Evolutionary conservation across 2,888 invertebrate species (phyloP).

Genomic region (Mechanitis mazaeus): DNA sequence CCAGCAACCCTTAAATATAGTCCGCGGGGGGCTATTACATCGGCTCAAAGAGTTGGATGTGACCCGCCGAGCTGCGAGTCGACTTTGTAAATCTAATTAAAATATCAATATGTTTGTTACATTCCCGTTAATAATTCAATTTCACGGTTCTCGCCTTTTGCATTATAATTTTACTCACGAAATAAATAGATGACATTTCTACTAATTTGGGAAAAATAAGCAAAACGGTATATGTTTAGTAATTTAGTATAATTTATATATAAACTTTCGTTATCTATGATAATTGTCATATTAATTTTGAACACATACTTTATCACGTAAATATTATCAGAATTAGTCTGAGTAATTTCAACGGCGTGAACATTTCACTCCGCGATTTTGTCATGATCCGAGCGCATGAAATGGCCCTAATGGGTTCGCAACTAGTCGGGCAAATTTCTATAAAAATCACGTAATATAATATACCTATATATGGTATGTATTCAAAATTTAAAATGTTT

Average conservation of each 20-base stretch:
- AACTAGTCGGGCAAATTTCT: no score
- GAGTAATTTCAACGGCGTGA: no score
- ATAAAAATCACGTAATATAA: no score
- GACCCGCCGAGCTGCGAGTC: constrained; percentile 54
- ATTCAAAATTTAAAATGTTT: neutral
- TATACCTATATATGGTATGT: no score
- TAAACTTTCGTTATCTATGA: no score
- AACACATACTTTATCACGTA: no score
- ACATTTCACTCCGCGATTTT: no score
- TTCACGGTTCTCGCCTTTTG: constrained; percentile 64
- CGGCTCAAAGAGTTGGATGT: constrained; percentile 74
- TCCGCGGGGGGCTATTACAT: constrained; percentile 74
- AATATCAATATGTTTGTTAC: constrained; percentile 75
- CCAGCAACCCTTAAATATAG: constrained; percentile 71
- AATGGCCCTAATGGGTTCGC: no score
- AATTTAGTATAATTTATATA: no score
- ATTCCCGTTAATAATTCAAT: constrained; percentile 72
- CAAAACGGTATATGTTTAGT: constrained; percentile 32
- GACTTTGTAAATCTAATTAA: constrained; percentile 77
- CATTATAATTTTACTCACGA: constrained; percentile 21
- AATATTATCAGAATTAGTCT: no score
- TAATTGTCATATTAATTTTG: no score
- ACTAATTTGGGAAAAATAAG: constrained; percentile 33
- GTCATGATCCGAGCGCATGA: no score
- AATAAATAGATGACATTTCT: neutral